Evolutionary conservation across 1,140 invertebrate genomes (phyloP).

Genomic region (Pseudomyrmex sp.): DNA sequence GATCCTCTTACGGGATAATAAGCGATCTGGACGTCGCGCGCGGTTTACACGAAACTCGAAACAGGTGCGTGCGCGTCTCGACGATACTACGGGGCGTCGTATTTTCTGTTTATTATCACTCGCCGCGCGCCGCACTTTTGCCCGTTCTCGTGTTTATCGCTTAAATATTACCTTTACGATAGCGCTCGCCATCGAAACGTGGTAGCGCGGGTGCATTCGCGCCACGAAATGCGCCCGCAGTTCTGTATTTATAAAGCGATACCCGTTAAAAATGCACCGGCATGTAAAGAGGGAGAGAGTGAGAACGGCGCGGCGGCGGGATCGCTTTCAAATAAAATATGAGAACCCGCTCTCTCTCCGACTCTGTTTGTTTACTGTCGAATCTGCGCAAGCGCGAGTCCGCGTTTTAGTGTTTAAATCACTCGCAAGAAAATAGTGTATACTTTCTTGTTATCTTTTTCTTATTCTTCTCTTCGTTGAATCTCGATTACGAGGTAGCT

Average conservation of each 20-base stretch:
- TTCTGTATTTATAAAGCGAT: constrained; percentile 48
- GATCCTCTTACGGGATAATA: constrained; percentile 56
- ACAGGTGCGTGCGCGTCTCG: constrained; percentile 30
- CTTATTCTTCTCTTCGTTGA: constrained; percentile 32
- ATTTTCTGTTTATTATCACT: constrained; percentile 69
- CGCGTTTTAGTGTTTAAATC: constrained; percentile 44
- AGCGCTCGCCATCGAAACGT: constrained; percentile 48
- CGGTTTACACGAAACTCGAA: constrained; percentile 28
- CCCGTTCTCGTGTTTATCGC: constrained; percentile 58
- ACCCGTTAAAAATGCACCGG: constrained; percentile 64
- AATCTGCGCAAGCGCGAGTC: neutral
- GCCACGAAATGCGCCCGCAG: constrained; percentile 23
- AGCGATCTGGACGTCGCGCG: neutral
- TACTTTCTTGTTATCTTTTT: constrained; percentile 5
- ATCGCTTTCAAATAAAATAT: constrained; percentile 37
- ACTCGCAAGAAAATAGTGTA: constrained; percentile 17
- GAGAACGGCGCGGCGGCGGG: neutral
- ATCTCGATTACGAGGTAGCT: constrained; percentile 14
- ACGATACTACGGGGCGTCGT: constrained; percentile 38
- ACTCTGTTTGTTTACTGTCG: constrained; percentile 36
- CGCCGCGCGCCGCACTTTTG: constrained; percentile 21
- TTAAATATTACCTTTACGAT: constrained; percentile 68
- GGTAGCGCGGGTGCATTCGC: constrained; percentile 9
- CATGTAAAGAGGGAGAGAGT: constrained; percentile 46
- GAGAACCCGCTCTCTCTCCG: constrained; percentile 19